These are phyloP conservation scores for Thyatira batis DNA, from an alignment of 2,888 invertebrate genomes.

Conservation along the genomic window DNA sequence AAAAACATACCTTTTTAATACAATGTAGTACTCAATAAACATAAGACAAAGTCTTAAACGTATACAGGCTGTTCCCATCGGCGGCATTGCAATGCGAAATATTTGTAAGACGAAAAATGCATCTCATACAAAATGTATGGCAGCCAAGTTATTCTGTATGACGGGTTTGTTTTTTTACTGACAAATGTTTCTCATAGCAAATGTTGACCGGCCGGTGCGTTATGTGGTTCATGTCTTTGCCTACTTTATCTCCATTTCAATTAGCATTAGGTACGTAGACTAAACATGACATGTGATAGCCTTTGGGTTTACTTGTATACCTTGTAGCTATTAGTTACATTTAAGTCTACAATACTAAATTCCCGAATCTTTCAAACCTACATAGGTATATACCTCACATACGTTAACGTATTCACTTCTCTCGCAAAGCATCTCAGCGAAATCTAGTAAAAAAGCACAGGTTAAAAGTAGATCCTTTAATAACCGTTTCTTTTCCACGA, in stretches of 20 bases:
- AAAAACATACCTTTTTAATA: not conserved
- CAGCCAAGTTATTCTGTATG: not conserved
- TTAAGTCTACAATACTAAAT: no score
- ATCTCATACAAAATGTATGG: conserved; percentile 1
- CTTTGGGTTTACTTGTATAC: not conserved
- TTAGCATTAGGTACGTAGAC: not conserved
- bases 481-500: conserved; percentile 41
- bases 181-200: not conserved
- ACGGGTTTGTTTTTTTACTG: not conserved
- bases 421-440: no score
- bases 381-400: no score
- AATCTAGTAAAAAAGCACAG: no score
- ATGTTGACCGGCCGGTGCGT: not conserved
- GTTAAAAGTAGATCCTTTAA: conserved; percentile 11
- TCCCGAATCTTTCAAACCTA: no score
- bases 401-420: no score
- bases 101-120: conserved; percentile 1
- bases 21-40: not conserved
- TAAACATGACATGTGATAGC: not conserved
- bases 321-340: no score
- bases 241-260: not conserved
- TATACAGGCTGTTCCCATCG: not conserved
- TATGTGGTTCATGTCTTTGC: not conserved
- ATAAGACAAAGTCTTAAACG: not conserved
- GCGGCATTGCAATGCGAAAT: not conserved